Evolutionary conservation across 2,113 vertebrate genomes (phyloP).

Genomic region (Dipodomys stephensi): DNA sequence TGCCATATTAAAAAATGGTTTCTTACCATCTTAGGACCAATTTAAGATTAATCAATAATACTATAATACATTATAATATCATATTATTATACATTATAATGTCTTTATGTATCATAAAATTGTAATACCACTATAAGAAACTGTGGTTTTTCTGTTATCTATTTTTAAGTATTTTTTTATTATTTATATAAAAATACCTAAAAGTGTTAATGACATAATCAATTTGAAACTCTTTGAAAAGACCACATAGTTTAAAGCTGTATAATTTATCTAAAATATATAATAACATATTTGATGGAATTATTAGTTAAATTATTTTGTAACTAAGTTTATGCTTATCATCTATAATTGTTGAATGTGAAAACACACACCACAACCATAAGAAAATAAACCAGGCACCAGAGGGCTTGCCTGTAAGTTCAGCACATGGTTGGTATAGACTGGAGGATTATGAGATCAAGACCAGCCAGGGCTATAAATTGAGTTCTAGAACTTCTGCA

Average conservation of each 20-base stretch:
- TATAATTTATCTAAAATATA: constrained; percentile 24
- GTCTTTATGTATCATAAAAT: neutral
- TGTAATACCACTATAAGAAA: too few species aligned
- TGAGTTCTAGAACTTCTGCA: too few species aligned
- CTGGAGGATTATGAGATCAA: too few species aligned
- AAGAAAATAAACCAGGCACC: neutral
- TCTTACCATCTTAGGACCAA: neutral
- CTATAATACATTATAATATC: constrained; percentile 13
- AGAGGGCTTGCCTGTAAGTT: too few species aligned
- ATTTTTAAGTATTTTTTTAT: neutral
- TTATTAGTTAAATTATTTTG: too few species aligned
- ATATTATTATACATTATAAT: neutral
- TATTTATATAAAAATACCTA: neutral
- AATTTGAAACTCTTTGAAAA: neutral
- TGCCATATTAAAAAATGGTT: neutral
- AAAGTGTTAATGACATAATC: neutral
- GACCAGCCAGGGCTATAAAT: too few species aligned
- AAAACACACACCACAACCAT: neutral
- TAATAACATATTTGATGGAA: too few species aligned
- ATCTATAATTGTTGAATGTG: constrained; percentile 36
- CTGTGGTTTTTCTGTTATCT: too few species aligned
- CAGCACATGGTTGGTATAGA: too few species aligned
- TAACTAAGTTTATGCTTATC: neutral
- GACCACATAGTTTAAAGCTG: neutral
- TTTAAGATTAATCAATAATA: neutral